Percentiles rank a stretch among this genome's conserved stretches.
phyloP scores from a whole-genome alignment of 1,140 invertebrate genomes.

The Brachionus manjavacas region DNA sequence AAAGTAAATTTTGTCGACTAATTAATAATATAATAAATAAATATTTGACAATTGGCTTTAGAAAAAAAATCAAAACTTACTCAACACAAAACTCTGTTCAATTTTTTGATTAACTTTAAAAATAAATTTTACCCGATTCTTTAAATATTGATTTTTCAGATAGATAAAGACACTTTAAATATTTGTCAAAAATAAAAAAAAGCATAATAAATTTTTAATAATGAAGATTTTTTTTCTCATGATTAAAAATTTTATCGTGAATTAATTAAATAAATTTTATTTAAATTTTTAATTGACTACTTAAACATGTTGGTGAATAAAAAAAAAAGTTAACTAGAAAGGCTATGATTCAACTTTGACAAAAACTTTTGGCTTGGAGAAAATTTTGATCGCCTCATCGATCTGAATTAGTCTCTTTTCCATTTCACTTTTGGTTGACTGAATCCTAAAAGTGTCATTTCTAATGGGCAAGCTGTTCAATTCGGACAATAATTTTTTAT shows the following conservation, averaged over 20 bases:
- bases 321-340: neutral
- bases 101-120: neutral
- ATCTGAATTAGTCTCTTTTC: conserved; percentile 75
- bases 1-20: too few species aligned
- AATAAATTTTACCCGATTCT: neutral
- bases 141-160: neutral
- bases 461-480: conserved; percentile 75
- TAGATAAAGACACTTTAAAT: neutral
- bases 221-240: neutral
- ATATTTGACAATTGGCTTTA: too few species aligned
- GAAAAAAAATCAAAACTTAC: too few species aligned
- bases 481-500: conserved; percentile 70
- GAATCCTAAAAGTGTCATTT: conserved; percentile 72
- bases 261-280: neutral
- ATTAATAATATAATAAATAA: too few species aligned
- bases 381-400: conserved; percentile 80
- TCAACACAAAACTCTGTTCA: too few species aligned
- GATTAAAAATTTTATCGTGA: neutral
- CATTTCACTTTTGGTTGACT: conserved; percentile 71
- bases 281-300: neutral
- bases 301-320: neutral
- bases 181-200: too few species aligned
- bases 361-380: conserved; percentile 80
- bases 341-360: conserved; percentile 64
- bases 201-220: neutral